These are phyloP conservation scores for Lithophane semibrunnea DNA, from an alignment of 2,888 invertebrate species.

Conservation along the genomic window DNA sequence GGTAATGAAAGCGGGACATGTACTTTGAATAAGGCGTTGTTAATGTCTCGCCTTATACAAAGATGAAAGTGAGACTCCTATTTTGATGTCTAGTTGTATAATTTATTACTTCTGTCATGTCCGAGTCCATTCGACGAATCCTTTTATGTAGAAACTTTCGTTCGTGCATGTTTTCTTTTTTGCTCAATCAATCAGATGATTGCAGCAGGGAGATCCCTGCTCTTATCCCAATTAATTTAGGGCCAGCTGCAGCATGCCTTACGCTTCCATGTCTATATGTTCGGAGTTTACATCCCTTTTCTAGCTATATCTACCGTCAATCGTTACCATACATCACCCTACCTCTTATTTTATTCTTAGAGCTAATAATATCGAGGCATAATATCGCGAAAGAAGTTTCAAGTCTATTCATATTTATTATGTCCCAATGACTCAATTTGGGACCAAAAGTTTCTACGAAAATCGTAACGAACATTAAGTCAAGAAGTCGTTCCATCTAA, in stretches of 20 bases:
- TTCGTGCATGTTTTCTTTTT: background rate
- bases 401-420: background rate
- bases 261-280: too few relatives aligned
- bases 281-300: too few relatives aligned
- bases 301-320: too few relatives aligned
- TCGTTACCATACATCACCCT: too few relatives aligned
- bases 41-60: conserved; percentile 44
- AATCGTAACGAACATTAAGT: background rate
- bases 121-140: conserved; percentile 10
- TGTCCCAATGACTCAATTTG: background rate
- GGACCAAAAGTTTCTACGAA: background rate
- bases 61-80: conserved; percentile 50
- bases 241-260: background rate
- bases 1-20: conserved; percentile 60
- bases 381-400: too few relatives aligned
- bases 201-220: background rate
- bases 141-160: conserved; percentile 40
- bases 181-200: background rate
- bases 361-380: too few relatives aligned
- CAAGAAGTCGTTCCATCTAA: background rate
- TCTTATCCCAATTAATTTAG: background rate
- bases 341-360: too few relatives aligned
- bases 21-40: conserved; percentile 32
- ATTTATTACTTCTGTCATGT: conserved; percentile 46
- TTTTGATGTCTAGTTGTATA: conserved; percentile 45